Conservation (phyloP, 2,113 vertebrate species). For the Triplophysa tibetana region DNA sequence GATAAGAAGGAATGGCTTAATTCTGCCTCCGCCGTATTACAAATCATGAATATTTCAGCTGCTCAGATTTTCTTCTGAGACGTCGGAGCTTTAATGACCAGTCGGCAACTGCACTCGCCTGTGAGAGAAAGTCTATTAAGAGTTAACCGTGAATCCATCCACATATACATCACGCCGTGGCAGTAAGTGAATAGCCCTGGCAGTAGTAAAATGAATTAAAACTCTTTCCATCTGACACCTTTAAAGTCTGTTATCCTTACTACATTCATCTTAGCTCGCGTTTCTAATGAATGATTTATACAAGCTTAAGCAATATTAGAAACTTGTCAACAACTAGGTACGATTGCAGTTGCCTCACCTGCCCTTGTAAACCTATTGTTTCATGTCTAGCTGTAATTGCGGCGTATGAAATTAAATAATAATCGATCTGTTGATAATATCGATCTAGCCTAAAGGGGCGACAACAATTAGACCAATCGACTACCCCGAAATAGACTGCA, state of each 20-base stretch:
- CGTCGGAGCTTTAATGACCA: constrained; percentile 67
- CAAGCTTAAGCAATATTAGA: not conserved
- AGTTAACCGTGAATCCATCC: constrained; percentile 62
- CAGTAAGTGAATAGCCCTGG: constrained; percentile 44
- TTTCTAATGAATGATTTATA: constrained; percentile 31
- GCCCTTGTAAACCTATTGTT: constrained; percentile 20
- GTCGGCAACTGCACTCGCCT: constrained; percentile 55
- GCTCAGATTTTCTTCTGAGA: constrained; percentile 67
- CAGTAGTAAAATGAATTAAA: constrained; percentile 45
- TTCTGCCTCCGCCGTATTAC: constrained; percentile 51
- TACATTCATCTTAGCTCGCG: constrained; percentile 9
- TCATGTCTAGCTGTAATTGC: constrained; percentile 28
- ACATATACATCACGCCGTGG: constrained; percentile 48
- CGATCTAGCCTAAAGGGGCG: constrained; percentile 24
- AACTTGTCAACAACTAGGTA: constrained; percentile 1
- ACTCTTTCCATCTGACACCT: constrained; percentile 23
- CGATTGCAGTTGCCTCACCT: not conserved
- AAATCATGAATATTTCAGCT: constrained; percentile 74
- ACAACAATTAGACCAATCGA: constrained; percentile 41
- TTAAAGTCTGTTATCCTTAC: constrained; percentile 22
- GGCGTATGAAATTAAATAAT: constrained; percentile 40
- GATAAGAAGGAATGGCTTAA: constrained; percentile 60
- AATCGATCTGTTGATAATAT: constrained; percentile 21
- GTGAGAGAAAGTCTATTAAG: constrained; percentile 57
- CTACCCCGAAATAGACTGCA: constrained; percentile 23